A percentile compares a stretch with the other conserved stretches of the same genome.
Evolutionary conservation across 2,113 vertebrate genomes (phyloP).

Genomic region (Numida meleagris): DNA sequence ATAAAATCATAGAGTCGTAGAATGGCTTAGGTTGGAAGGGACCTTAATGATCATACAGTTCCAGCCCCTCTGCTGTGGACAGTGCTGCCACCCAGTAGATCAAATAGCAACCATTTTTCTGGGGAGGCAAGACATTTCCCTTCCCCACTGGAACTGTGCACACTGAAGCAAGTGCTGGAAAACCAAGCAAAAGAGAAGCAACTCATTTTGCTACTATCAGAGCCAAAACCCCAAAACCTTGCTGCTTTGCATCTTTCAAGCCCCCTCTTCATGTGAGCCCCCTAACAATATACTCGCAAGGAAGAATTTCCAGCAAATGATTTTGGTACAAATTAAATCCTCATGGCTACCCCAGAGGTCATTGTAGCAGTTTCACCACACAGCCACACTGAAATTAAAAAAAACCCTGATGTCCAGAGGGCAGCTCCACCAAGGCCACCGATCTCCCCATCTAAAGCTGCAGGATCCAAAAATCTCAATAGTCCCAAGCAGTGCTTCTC

Average conservation of each 20-base stretch:
- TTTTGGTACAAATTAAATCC: neutral
- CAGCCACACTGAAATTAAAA: neutral
- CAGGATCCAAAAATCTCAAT: neutral
- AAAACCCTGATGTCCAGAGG: neutral
- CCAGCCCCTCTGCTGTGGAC: too few relatives aligned
- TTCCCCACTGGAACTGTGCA: neutral
- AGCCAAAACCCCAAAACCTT: neutral
- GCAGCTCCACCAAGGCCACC: neutral
- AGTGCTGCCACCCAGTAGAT: too few relatives aligned
- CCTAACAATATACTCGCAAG: rapidly evolving
- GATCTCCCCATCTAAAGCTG: neutral
- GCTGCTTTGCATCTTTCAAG: neutral
- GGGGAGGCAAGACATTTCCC: neutral
- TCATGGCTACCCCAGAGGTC: neutral
- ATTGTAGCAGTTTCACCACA: neutral
- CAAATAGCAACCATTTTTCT: neutral
- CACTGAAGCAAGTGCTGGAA: neutral
- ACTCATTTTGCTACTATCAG: neutral
- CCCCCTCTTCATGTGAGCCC: neutral
- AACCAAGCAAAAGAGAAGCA: neutral
- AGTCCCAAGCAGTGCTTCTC: neutral
- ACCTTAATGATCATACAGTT: too few relatives aligned
- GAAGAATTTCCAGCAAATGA: neutral
- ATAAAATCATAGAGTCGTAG: too few relatives aligned
- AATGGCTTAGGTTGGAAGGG: too few relatives aligned